Conservation (phyloP, 2,797 vertebrate species). For the Nannoperca australis region DNA sequence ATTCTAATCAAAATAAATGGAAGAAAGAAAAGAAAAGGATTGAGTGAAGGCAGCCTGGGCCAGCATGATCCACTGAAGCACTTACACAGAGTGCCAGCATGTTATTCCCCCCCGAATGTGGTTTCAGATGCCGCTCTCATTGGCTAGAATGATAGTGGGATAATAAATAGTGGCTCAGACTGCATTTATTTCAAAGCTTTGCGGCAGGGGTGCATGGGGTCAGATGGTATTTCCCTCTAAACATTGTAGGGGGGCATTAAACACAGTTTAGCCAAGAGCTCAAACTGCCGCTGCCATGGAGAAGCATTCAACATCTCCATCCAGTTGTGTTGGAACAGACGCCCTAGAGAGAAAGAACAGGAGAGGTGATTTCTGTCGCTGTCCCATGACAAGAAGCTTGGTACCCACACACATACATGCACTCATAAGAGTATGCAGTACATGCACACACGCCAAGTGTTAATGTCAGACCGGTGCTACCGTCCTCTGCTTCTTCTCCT, state of each 20-base stretch:
- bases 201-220: slow-evolving; percentile 47
- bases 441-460: neutral
- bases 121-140: slow-evolving; percentile 55
- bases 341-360: neutral
- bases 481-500: slow-evolving; percentile 5
- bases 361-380: neutral
- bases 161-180: slow-evolving; percentile 64
- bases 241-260: slow-evolving; percentile 58
- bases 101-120: slow-evolving; percentile 51
- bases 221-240: slow-evolving; percentile 72
- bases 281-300: slow-evolving; percentile 52
- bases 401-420: slow-evolving; percentile 3
- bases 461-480: neutral
- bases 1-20: slow-evolving; percentile 61
- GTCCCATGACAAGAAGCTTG: slow-evolving; percentile 32
- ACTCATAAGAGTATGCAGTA: too few species aligned
- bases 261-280: slow-evolving; percentile 57
- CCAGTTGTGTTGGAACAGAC: slow-evolving; percentile 28
- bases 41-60: slow-evolving; percentile 27
- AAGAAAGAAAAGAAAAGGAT: slow-evolving; percentile 38
- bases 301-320: slow-evolving; percentile 55
- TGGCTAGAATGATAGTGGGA: slow-evolving; percentile 45
- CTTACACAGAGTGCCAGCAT: slow-evolving; percentile 47
- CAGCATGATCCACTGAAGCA: slow-evolving; percentile 37
- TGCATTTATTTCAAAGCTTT: slow-evolving; percentile 62